phyloP scores from a whole-genome alignment of 2,888 invertebrate genomes.

The Pinctada fucata region DNA sequence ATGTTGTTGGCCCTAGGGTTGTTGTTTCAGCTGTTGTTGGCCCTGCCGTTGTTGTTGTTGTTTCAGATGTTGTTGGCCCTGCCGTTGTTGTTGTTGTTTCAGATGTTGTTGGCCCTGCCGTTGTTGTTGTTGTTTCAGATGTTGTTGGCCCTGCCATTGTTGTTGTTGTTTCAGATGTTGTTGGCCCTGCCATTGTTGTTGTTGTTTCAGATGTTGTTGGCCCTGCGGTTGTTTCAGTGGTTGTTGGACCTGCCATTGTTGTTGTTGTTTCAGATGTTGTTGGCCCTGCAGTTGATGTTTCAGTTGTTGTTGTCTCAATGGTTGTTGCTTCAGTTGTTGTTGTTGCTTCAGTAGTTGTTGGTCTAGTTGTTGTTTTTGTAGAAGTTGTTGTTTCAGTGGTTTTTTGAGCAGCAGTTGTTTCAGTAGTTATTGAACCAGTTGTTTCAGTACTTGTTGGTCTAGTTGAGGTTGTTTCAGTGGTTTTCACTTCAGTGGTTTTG shows the following conservation, averaged over 20 bases:
- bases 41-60: neutral
- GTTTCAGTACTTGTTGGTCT: neutral
- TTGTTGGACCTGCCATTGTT: neutral
- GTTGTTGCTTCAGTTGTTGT: constrained; percentile 6
- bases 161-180: constrained; percentile 10
- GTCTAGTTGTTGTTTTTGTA: constrained; percentile 21
- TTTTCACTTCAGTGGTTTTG: neutral
- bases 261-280: neutral
- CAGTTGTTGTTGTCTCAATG: neutral
- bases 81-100: neutral
- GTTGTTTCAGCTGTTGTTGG: neutral
- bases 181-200: neutral
- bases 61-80: neutral
- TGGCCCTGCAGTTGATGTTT: neutral
- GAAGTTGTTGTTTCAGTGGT: constrained; percentile 2
- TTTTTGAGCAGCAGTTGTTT: neutral
- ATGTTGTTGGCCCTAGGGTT: neutral
- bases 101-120: neutral
- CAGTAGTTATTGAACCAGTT: constrained; percentile 5
- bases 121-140: neutral
- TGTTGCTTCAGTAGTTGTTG: neutral
- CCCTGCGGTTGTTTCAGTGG: neutral
- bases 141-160: neutral
- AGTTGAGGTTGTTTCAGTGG: neutral
- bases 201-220: constrained; percentile 5